Percentiles rank a stretch among this genome's conserved stretches.
phyloP scores from a whole-genome alignment of 2,888 invertebrate genomes.

The Artemia sinica region DNA sequence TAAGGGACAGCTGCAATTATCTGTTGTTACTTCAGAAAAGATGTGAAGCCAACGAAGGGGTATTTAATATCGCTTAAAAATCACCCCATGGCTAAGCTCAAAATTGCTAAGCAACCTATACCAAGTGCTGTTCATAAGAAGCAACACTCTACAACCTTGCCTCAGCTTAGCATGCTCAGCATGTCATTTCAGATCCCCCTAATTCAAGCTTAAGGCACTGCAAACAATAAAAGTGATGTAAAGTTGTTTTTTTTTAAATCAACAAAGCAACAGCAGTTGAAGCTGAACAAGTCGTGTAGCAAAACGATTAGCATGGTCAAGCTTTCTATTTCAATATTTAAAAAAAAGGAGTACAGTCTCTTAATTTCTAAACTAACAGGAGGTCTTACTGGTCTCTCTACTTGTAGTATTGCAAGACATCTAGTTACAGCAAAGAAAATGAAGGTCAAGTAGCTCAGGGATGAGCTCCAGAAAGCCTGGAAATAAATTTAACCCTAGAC shows the following conservation, averaged over 20 bases:
- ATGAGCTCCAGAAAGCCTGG: neutral
- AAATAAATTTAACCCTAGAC: neutral
- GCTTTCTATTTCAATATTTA: neutral
- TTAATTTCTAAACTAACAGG: conserved; percentile 1
- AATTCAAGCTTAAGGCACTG: neutral
- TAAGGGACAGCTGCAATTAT: neutral
- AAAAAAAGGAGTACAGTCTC: neutral
- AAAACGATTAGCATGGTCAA: neutral
- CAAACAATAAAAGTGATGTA: neutral
- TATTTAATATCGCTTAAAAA: neutral
- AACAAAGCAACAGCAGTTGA: too few species aligned
- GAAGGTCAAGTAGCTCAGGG: neutral
- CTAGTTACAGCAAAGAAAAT: neutral
- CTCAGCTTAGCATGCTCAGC: neutral
- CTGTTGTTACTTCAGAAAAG: neutral
- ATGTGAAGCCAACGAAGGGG: neutral
- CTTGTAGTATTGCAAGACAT: neutral
- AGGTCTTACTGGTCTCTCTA: neutral
- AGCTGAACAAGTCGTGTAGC: neutral
- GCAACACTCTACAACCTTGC: neutral
- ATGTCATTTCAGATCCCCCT: neutral
- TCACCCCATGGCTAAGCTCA: conserved; percentile 3
- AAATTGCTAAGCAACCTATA: neutral
- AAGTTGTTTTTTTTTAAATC: neutral
- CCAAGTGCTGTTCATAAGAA: neutral